Evolutionary conservation across 2,113 vertebrate genomes (phyloP).

Genomic region (Heterotis niloticus): DNA sequence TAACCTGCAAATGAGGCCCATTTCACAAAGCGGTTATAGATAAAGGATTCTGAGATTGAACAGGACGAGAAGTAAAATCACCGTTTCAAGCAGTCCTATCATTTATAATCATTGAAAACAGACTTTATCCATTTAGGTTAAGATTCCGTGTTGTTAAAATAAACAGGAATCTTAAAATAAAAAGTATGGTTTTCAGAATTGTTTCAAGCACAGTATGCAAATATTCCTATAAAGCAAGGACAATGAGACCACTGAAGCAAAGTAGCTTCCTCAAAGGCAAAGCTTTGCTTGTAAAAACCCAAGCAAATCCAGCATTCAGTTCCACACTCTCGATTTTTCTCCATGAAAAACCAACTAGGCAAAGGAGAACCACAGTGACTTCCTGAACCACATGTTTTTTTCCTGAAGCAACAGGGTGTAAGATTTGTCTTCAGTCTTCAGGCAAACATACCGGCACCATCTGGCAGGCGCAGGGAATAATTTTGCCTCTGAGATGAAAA

Average conservation of each 20-base stretch:
- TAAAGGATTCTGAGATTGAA: too few species aligned
- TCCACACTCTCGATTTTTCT: not conserved
- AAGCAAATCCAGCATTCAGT: not conserved
- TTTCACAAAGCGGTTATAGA: too few species aligned
- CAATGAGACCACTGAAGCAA: not conserved
- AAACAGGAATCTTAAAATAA: too few species aligned
- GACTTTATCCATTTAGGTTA: too few species aligned
- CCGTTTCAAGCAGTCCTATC: too few species aligned
- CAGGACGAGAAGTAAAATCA: too few species aligned
- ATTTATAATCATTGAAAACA: too few species aligned
- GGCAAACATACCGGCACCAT: constrained; percentile 3
- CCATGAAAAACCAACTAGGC: not conserved
- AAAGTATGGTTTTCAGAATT: too few species aligned
- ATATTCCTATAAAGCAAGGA: too few species aligned
- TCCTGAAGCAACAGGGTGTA: constrained; percentile 1
- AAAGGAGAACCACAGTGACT: not conserved
- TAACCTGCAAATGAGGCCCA: too few species aligned
- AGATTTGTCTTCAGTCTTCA: not conserved
- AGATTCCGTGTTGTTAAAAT: too few species aligned
- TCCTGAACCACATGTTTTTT: not conserved
- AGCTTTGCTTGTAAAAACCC: not conserved
- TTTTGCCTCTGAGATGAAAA: constrained; percentile 1
- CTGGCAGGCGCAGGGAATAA: not conserved
- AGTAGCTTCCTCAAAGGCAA: not conserved
- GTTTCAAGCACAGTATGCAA: too few species aligned